These are phyloP conservation scores for Thunnus maccoyii DNA, from an alignment of 2,113 vertebrate species.

Conservation along the genomic window DNA sequence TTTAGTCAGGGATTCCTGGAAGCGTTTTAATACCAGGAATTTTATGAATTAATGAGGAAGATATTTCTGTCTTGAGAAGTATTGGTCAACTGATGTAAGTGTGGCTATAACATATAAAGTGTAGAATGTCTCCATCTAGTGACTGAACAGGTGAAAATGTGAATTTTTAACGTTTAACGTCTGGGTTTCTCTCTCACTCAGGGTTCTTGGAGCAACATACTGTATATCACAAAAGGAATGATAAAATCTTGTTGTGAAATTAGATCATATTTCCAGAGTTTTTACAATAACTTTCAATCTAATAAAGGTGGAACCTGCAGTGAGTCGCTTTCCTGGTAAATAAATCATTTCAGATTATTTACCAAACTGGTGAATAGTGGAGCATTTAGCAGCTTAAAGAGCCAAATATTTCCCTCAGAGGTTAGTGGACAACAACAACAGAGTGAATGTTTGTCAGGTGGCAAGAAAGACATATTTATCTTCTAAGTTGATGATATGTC, in stretches of 20 bases:
- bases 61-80: not conserved
- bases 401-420: too few species aligned
- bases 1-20: not conserved
- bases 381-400: too few species aligned
- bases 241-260: not conserved
- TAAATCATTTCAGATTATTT: too few species aligned
- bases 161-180: not conserved
- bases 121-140: conserved; percentile 75
- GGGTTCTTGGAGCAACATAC: not conserved
- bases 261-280: not conserved
- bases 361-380: too few species aligned
- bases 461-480: too few species aligned
- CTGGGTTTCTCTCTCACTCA: not conserved
- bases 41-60: conserved; percentile 3
- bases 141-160: conserved; percentile 17
- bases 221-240: not conserved
- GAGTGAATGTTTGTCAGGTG: too few species aligned
- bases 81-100: not conserved
- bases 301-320: not conserved
- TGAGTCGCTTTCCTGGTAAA: too few species aligned
- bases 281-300: not conserved
- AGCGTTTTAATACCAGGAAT: not conserved
- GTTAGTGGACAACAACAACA: too few species aligned
- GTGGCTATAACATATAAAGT: not conserved
- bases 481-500: too few species aligned